These are phyloP conservation scores for Mystacornis crossleyi DNA, from an alignment of 2,113 vertebrate species.

Conservation along the genomic window DNA sequence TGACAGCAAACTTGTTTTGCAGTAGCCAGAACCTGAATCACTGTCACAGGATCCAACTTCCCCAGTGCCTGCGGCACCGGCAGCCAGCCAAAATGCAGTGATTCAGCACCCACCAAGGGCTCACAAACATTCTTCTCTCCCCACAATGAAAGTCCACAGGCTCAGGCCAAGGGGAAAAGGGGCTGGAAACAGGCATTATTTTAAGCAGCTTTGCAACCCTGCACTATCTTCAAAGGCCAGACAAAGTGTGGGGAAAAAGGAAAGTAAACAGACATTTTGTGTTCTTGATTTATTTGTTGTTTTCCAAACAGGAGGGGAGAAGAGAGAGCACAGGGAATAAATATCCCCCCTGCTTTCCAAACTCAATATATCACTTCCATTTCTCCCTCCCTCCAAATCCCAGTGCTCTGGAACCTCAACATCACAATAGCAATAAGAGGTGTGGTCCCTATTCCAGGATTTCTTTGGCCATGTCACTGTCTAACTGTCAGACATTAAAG, in stretches of 20 bases:
- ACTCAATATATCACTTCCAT: not conserved
- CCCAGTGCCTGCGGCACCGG: fast-evolving
- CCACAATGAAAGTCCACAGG: not conserved
- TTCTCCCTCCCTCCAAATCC: not conserved
- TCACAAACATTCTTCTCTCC: not conserved
- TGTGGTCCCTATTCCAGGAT: not conserved
- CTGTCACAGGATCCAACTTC: slow-evolving; percentile 1
- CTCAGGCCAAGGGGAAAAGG: not conserved
- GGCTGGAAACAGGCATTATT: not conserved
- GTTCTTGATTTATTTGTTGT: not conserved
- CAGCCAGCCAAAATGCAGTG: not conserved
- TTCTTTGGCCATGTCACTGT: not conserved
- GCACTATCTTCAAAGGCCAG: not conserved
- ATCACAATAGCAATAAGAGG: not conserved
- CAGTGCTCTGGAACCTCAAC: not conserved
- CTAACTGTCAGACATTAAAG: not conserved
- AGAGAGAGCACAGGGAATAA: not conserved
- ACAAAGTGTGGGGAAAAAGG: not conserved
- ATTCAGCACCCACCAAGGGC: slow-evolving; percentile 12
- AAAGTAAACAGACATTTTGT: not conserved
- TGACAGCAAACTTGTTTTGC: not conserved
- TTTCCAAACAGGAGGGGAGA: not conserved
- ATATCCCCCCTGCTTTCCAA: not conserved
- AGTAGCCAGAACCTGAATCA: not conserved
- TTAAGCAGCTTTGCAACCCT: not conserved